phyloP scores from a whole-genome alignment of 2,113 vertebrate species.

The Donacobius atricapilla region DNA sequence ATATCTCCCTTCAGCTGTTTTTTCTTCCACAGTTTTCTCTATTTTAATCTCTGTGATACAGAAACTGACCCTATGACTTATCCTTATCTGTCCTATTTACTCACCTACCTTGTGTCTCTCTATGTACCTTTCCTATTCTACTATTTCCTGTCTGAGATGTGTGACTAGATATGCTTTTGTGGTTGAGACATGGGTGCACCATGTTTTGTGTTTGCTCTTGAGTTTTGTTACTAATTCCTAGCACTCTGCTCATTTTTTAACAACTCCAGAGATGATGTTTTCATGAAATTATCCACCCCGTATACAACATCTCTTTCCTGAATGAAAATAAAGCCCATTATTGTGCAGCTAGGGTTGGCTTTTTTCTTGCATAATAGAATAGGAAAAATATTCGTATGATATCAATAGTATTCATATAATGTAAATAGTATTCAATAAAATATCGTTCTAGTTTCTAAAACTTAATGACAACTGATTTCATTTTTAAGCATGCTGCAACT shows the following conservation, averaged over 20 bases:
- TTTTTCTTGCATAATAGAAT: background rate
- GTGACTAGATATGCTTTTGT: background rate
- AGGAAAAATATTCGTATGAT: background rate
- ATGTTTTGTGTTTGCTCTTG: background rate
- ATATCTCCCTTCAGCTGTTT: background rate
- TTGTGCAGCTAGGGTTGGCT: background rate
- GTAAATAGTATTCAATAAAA: background rate
- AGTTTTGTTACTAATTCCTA: background rate
- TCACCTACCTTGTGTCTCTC: background rate
- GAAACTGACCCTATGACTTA: background rate
- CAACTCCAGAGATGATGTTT: background rate
- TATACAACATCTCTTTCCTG: background rate
- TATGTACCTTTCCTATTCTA: background rate
- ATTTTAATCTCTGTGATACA: background rate
- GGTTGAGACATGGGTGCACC: background rate
- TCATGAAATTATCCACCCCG: background rate
- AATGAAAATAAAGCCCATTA: background rate
- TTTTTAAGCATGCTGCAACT: background rate
- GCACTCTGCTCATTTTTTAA: background rate
- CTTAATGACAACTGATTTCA: background rate
- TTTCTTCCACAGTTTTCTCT: background rate
- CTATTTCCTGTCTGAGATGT: background rate
- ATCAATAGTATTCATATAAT: background rate
- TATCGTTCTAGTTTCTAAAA: background rate
- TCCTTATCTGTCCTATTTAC: background rate